Evolutionary conservation across 2,888 invertebrate species (phyloP).

Genomic region (Eupithecia tripunctaria): DNA sequence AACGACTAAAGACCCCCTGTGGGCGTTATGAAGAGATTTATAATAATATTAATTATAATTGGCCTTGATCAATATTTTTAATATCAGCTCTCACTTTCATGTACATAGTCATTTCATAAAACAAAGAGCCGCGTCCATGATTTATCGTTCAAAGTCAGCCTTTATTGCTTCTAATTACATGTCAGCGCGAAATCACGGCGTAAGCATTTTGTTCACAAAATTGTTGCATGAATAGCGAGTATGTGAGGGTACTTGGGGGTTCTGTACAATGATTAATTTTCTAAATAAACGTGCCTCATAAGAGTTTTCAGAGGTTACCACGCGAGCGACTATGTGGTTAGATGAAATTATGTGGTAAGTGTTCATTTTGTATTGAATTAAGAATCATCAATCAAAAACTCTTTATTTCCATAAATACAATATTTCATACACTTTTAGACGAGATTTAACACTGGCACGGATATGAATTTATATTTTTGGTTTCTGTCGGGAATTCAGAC

Average conservation of each 20-base stretch:
- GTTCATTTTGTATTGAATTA: background rate
- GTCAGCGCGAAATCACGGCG: constrained; percentile 33
- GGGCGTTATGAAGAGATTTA: no score
- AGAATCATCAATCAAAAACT: no score
- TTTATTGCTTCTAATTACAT: constrained; percentile 49
- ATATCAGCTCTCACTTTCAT: background rate
- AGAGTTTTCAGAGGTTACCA: background rate
- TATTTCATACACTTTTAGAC: no score
- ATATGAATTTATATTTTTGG: no score
- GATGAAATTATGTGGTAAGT: background rate
- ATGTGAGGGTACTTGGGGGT: constrained; percentile 11
- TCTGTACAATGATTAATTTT: constrained; percentile 2
- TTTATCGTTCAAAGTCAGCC: constrained; percentile 33
- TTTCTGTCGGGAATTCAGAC: no score
- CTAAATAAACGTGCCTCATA: background rate
- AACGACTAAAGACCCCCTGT: no score
- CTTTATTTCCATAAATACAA: no score
- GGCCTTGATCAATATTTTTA: background rate
- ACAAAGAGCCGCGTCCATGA: constrained; percentile 11
- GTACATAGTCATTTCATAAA: background rate
- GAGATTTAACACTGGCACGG: no score
- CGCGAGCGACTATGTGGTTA: background rate
- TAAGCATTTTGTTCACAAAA: constrained; percentile 48
- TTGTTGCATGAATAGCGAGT: constrained; percentile 42
- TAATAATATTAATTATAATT: no score